Percentiles rank a stretch among this genome's conserved stretches.
These are phyloP conservation scores for Cephus sareptanus DNA, from an alignment of 2,888 invertebrate genomes.

Conservation along the genomic window DNA sequence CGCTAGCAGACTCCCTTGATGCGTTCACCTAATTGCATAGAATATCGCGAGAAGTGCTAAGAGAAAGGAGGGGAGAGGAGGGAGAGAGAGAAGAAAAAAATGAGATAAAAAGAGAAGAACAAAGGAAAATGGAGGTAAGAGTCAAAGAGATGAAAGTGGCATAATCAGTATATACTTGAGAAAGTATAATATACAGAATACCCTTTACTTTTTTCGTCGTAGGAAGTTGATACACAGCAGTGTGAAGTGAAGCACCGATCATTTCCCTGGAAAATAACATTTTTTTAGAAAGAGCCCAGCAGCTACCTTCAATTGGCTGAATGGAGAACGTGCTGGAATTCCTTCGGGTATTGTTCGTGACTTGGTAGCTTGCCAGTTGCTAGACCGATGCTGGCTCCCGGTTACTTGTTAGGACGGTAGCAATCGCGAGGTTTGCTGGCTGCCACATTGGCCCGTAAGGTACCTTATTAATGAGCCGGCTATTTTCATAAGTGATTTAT, in stretches of 20 bases:
- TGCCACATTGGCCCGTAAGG: not conserved
- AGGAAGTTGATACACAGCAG: not conserved
- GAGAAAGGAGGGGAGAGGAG: not conserved
- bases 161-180: not conserved
- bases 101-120: not conserved
- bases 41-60: not conserved
- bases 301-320: constrained; percentile 10
- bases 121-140: not conserved
- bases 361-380: constrained; percentile 23
- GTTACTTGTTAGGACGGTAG: not conserved
- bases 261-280: constrained; percentile 12
- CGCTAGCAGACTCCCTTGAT: not conserved
- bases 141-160: not conserved
- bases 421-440: not conserved
- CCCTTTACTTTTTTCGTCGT: not conserved
- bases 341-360: constrained; percentile 21
- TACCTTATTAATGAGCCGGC: constrained; percentile 20
- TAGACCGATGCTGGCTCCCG: not conserved
- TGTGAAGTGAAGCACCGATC: constrained; percentile 5
- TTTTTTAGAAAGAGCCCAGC: not conserved
- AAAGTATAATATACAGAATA: not conserved
- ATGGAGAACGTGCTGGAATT: constrained; percentile 20
- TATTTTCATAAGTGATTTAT: constrained; percentile 21
- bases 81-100: not conserved
- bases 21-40: not conserved